These are phyloP conservation scores for Rhadinocentrus ornatus DNA, from an alignment of 2,797 vertebrate species.

Conservation along the genomic window DNA sequence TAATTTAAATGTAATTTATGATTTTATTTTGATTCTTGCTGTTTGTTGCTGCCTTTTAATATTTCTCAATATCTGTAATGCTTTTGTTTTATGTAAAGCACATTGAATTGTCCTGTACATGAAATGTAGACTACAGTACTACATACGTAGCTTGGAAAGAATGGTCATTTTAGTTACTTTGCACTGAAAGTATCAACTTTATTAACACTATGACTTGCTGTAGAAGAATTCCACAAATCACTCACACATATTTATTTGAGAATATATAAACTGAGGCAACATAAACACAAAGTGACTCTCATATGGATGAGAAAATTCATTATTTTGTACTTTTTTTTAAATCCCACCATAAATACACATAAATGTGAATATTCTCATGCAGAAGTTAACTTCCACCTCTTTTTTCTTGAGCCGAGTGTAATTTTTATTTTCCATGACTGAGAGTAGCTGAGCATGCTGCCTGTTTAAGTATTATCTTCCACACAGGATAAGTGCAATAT, in stretches of 20 bases:
- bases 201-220: background rate
- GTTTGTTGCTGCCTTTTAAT: too few species aligned
- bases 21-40: too few species aligned
- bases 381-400: slow-evolving; percentile 14
- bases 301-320: background rate
- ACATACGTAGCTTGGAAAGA: slow-evolving; percentile 47
- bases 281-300: slow-evolving; percentile 2
- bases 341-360: slow-evolving; percentile 13
- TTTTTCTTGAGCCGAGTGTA: slow-evolving; percentile 21
- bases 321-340: slow-evolving; percentile 7
- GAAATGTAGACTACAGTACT: slow-evolving; percentile 19
- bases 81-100: too few species aligned
- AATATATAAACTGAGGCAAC: background rate
- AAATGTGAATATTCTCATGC: slow-evolving; percentile 11
- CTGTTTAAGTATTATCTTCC: slow-evolving; percentile 49
- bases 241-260: slow-evolving; percentile 6
- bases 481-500: slow-evolving; percentile 52
- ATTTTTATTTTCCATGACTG: slow-evolving; percentile 27
- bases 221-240: slow-evolving; percentile 34
- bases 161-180: slow-evolving; percentile 52
- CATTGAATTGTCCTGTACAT: too few species aligned
- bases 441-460: slow-evolving; percentile 42
- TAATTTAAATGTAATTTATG: too few species aligned
- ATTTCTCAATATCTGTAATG: too few species aligned
- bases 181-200: background rate